Evolutionary conservation across 2,888 invertebrate species (phyloP).

Genomic region (Empis livida): DNA sequence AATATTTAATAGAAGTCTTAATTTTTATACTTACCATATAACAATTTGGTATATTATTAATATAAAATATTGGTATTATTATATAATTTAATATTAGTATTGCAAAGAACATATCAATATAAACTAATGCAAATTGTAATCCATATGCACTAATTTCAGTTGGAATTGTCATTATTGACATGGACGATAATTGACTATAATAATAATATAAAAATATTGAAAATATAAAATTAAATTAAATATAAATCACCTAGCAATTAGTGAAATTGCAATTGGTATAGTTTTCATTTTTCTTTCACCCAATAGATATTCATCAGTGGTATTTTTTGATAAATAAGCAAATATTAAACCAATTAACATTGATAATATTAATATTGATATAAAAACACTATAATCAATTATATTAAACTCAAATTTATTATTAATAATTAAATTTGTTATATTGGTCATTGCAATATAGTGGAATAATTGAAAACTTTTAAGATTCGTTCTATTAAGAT

Average conservation of each 20-base stretch:
- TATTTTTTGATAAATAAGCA: conserved; percentile 34
- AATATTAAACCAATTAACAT: conserved; percentile 38
- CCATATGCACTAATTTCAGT: conserved; percentile 38
- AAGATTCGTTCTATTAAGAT: too few species aligned
- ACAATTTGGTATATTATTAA: conserved; percentile 28
- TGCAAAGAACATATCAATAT: conserved; percentile 25
- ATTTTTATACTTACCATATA: conserved; percentile 21
- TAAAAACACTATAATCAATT: too few species aligned
- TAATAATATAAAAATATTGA: too few species aligned
- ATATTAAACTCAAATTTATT: too few species aligned
- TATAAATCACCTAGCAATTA: conserved; percentile 31
- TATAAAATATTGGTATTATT: conserved; percentile 33
- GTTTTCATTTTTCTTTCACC: conserved; percentile 38
- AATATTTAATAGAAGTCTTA: too few species aligned
- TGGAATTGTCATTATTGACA: conserved; percentile 42
- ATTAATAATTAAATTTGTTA: too few species aligned
- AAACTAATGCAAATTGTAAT: conserved; percentile 26
- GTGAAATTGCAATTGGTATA: conserved; percentile 42
- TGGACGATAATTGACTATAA: conserved; percentile 21
- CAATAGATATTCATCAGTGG: conserved; percentile 37
- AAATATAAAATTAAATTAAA: neutral
- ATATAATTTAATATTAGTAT: conserved; percentile 15
- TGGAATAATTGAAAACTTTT: too few species aligned
- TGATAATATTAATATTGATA: too few species aligned
- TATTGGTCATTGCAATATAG: too few species aligned